Evolutionary conservation across 2,888 invertebrate genomes (phyloP).

Genomic region (Isoperla grammatica): DNA sequence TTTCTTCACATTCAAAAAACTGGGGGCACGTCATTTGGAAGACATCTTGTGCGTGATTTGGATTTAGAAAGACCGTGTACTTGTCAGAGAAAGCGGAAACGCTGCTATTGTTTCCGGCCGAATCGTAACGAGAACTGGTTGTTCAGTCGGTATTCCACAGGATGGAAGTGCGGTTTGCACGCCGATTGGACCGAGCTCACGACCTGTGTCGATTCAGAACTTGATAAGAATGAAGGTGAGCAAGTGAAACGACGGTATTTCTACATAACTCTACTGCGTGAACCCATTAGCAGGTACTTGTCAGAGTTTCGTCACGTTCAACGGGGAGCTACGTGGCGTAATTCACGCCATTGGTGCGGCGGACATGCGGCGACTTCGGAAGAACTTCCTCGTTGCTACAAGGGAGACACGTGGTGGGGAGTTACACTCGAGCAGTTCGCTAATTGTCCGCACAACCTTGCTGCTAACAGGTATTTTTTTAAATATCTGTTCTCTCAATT

Average conservation of each 20-base stretch:
- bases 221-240: conserved; percentile 86
- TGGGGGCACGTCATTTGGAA: conserved; percentile 95
- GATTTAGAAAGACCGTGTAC: conserved; percentile 89
- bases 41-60: conserved; percentile 91
- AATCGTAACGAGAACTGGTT: conserved; percentile 94
- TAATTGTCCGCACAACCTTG: conserved; percentile 87
- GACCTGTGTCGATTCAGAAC: conserved; percentile 81
- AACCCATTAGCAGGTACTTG: conserved; percentile 88
- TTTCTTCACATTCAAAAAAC: conserved; percentile 99
- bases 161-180: conserved; percentile 97
- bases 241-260: conserved; percentile 64
- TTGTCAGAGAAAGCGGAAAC: conserved; percentile 82
- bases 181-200: conserved; percentile 98
- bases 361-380: conserved; percentile 68
- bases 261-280: conserved; percentile 91
- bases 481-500: no score
- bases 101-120: conserved; percentile 88
- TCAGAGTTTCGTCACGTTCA: conserved; percentile 97
- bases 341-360: conserved; percentile 57
- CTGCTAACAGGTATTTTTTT: conserved; percentile 63
- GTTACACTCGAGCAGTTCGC: conserved; percentile 89
- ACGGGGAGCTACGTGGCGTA: conserved; percentile 94
- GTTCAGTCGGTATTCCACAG: conserved; percentile 94
- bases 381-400: conserved; percentile 79
- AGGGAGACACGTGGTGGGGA: conserved; percentile 77